phyloP scores from a whole-genome alignment of 2,888 invertebrate species.

The Sipunculus nudus region DNA sequence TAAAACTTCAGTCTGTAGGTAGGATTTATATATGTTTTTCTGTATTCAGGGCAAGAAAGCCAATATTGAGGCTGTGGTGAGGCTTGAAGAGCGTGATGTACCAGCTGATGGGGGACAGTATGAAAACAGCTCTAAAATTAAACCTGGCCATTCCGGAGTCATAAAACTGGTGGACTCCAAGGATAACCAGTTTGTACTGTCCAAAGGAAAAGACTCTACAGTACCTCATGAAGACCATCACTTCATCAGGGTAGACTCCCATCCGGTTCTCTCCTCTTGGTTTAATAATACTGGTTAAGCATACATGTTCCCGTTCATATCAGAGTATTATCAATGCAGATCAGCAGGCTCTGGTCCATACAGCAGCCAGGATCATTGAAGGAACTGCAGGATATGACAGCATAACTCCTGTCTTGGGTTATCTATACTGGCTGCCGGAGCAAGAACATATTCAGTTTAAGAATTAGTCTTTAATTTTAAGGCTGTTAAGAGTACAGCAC shows the following conservation, averaged over 20 bases:
- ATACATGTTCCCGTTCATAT: too few relatives aligned
- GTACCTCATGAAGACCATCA: slow-evolving; percentile 41
- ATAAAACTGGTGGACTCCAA: slow-evolving; percentile 42
- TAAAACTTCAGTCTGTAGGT: too few relatives aligned
- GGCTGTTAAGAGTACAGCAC: too few relatives aligned
- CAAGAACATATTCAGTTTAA: too few relatives aligned
- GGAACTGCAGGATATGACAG: too few relatives aligned
- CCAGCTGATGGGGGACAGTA: background rate
- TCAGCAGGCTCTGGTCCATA: too few relatives aligned
- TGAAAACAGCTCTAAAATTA: background rate
- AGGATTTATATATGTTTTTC: background rate
- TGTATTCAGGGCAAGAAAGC: slow-evolving; percentile 24
- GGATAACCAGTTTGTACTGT: slow-evolving; percentile 44
- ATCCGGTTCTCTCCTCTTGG: background rate
- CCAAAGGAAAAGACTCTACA: slow-evolving; percentile 40
- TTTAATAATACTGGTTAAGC: background rate
- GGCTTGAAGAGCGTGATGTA: slow-evolving; percentile 22
- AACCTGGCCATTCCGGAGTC: slow-evolving; percentile 9
- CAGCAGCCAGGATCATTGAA: too few relatives aligned
- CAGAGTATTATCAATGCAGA: too few relatives aligned
- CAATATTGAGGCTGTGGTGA: slow-evolving; percentile 39
- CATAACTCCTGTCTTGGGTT: too few relatives aligned
- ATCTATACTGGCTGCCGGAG: too few relatives aligned
- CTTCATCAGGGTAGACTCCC: slow-evolving; percentile 30
- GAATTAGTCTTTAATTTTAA: too few relatives aligned